These are phyloP conservation scores for Takifugu bimaculatus DNA, from an alignment of 2,113 vertebrate genomes.

Conservation along the genomic window DNA sequence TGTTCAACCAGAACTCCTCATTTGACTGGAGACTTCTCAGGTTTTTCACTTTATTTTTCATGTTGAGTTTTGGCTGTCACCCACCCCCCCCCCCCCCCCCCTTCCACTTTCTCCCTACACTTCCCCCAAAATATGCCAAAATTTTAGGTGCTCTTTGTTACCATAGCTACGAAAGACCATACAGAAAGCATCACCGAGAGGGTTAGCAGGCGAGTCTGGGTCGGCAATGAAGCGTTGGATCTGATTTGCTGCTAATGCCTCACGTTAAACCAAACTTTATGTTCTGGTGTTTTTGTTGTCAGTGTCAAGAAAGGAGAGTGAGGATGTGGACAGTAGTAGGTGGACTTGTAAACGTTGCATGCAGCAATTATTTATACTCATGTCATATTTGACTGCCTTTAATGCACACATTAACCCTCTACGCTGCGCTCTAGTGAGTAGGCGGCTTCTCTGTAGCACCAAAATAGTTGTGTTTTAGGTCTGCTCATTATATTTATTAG, in stretches of 20 bases:
- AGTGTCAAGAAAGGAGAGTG: background rate
- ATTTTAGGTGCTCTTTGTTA: constrained; percentile 57
- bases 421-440: constrained; percentile 53
- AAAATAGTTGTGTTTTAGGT: constrained; percentile 48
- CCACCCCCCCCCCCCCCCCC: background rate
- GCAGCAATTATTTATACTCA: constrained; percentile 51
- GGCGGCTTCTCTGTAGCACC: constrained; percentile 31
- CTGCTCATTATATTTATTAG: constrained; percentile 63
- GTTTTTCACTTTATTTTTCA: constrained; percentile 48
- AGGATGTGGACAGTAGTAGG: background rate
- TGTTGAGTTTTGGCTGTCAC: constrained; percentile 20
- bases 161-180: constrained; percentile 23
- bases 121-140: constrained; percentile 66
- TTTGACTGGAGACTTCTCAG: constrained; percentile 60
- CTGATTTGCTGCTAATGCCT: background rate
- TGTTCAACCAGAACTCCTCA: constrained; percentile 1
- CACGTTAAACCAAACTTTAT: no score
- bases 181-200: constrained; percentile 3
- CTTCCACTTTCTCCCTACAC: background rate
- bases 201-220: background rate
- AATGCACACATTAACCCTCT: constrained; percentile 49
- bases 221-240: background rate
- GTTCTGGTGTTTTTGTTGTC: no score
- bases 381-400: constrained; percentile 62
- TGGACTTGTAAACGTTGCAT: constrained; percentile 43